Evolutionary conservation across 2,113 vertebrate species (phyloP).

Genomic region (Melanerpes aurifrons): DNA sequence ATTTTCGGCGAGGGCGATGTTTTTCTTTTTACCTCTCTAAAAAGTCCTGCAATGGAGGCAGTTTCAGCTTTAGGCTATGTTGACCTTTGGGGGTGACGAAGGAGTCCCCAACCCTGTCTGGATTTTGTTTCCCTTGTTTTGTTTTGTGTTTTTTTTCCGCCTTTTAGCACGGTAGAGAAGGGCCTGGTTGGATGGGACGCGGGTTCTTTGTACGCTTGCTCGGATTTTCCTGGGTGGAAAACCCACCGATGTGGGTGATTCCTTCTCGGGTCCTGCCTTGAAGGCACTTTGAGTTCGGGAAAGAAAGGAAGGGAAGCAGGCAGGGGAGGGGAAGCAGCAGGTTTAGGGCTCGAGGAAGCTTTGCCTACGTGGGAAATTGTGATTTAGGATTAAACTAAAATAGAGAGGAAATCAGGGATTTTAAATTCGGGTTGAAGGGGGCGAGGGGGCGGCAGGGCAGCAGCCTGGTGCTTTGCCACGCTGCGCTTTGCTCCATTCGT

Average conservation of each 20-base stretch:
- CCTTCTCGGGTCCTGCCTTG: not conserved
- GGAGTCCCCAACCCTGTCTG: too few species aligned
- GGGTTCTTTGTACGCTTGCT: not conserved
- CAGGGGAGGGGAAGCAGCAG: not conserved
- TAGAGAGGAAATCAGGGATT: not conserved
- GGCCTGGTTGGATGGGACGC: not conserved
- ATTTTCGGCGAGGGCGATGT: not conserved
- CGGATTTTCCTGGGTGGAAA: not conserved
- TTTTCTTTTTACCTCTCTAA: not conserved
- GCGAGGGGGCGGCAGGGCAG: not conserved
- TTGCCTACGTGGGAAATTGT: not conserved
- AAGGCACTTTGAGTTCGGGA: too few species aligned
- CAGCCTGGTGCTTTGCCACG: not conserved
- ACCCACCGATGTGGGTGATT: not conserved
- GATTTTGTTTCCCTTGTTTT: not conserved
- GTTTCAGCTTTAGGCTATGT: not conserved
- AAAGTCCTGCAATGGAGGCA: not conserved
- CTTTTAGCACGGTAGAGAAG: not conserved
- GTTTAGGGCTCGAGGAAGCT: not conserved
- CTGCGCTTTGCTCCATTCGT: constrained; percentile 31
- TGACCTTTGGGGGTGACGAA: rapidly evolving
- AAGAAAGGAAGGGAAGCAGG: rapidly evolving
- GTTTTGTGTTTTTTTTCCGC: not conserved
- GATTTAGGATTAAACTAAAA: not conserved
- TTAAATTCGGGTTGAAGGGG: not conserved